Conservation (phyloP, 2,888 invertebrate genomes). For the Erebia palarica region DNA sequence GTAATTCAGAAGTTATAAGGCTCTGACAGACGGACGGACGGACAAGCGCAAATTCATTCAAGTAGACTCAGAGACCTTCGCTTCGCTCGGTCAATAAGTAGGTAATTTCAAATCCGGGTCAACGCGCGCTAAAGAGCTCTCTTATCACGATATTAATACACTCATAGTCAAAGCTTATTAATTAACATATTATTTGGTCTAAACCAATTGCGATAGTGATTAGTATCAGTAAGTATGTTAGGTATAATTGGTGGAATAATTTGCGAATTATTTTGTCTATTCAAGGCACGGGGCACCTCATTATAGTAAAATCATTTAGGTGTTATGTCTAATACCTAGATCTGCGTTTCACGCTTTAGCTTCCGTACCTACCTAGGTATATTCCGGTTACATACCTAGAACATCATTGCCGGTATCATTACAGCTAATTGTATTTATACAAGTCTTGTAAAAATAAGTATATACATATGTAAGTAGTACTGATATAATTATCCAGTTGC, state of each 20-base stretch:
- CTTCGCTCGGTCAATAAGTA: too few relatives aligned
- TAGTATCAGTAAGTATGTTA: neutral
- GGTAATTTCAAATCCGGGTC: slow-evolving; percentile 43
- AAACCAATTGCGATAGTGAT: slow-evolving; percentile 3
- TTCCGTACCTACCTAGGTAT: too few relatives aligned
- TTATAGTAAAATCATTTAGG: neutral
- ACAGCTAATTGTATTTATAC: too few relatives aligned
- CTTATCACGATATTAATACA: slow-evolving; percentile 25
- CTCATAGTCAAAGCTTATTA: slow-evolving; percentile 3
- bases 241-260: slow-evolving; percentile 8
- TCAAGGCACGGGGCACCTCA: neutral
- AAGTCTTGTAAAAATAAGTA: too few relatives aligned
- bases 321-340: neutral
- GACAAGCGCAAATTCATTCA: too few relatives aligned
- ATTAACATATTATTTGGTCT: slow-evolving; percentile 14
- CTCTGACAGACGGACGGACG: too few relatives aligned
- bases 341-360: neutral
- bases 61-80: too few relatives aligned
- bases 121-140: slow-evolving; percentile 40
- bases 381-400: too few relatives aligned
- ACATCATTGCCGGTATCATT: too few relatives aligned
- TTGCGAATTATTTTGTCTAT: neutral
- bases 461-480: too few relatives aligned
- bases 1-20: too few relatives aligned
- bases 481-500: too few relatives aligned